Evolutionary conservation across 2,113 vertebrate genomes (phyloP).

Genomic region (Otis tarda): DNA sequence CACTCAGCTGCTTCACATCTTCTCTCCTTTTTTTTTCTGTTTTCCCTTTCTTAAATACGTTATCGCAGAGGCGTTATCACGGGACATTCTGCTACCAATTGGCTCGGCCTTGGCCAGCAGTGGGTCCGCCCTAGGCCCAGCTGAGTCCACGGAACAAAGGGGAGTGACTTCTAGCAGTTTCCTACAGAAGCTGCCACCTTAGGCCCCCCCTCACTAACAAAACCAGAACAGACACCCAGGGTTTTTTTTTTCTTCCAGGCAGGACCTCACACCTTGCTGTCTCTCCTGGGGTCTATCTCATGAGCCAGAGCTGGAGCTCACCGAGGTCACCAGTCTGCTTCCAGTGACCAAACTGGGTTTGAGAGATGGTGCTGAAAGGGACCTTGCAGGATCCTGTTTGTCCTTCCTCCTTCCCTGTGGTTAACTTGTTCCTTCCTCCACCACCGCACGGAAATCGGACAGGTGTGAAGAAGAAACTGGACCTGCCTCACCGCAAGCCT

Average conservation of each 20-base stretch:
- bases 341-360: background rate
- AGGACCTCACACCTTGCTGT: background rate
- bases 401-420: background rate
- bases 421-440: background rate
- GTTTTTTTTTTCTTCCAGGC: background rate
- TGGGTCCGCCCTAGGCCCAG: too few relatives aligned
- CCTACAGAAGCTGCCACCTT: too few relatives aligned
- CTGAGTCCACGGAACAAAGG: too few relatives aligned
- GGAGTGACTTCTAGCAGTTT: too few relatives aligned
- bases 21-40: too few relatives aligned
- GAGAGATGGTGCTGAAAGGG: background rate
- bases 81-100: too few relatives aligned
- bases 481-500: background rate
- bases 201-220: too few relatives aligned
- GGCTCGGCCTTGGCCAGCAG: too few relatives aligned
- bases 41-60: too few relatives aligned
- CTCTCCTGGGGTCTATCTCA: rapidly evolving
- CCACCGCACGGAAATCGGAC: rapidly evolving
- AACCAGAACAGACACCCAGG: too few relatives aligned
- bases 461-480: background rate
- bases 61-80: too few relatives aligned
- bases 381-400: rapidly evolving
- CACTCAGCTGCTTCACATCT: too few relatives aligned
- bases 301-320: background rate
- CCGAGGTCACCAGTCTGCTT: background rate